Evolutionary conservation across 2,888 invertebrate species (phyloP).

Genomic region (Leptarthrus brevirostris): DNA sequence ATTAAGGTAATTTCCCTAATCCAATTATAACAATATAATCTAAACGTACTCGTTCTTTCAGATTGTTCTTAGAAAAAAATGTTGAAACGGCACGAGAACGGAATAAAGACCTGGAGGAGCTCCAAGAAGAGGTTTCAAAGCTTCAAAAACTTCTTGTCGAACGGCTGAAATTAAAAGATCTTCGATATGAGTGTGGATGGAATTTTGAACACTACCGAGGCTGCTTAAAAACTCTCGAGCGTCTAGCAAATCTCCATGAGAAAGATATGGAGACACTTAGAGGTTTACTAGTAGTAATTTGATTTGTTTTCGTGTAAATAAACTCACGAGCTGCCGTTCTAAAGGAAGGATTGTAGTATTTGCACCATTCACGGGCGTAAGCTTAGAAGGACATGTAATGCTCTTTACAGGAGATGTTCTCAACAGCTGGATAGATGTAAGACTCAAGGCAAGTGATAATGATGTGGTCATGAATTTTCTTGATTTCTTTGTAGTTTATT

Average conservation of each 20-base stretch:
- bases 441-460: conserved; percentile 59
- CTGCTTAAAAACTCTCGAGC: conserved; percentile 85
- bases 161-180: conserved; percentile 70
- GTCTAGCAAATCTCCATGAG: conserved; percentile 80
- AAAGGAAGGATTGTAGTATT: conserved; percentile 83
- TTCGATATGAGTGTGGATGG: conserved; percentile 88
- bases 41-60: conserved; percentile 60
- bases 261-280: conserved; percentile 76
- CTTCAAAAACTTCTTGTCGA: conserved; percentile 61
- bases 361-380: conserved; percentile 91
- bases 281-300: conserved; percentile 64
- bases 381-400: conserved; percentile 89
- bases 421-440: conserved; percentile 92
- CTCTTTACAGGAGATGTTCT: conserved; percentile 93
- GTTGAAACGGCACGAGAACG: conserved; percentile 75
- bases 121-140: conserved; percentile 77
- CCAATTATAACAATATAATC: not conserved
- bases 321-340: conserved; percentile 53
- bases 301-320: not conserved
- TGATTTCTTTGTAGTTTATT: conserved; percentile 74
- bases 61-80: conserved; percentile 81
- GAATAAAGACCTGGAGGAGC: conserved; percentile 75
- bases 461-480: not conserved
- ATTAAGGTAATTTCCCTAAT: conserved; percentile 54
- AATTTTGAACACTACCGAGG: conserved; percentile 89